Percentiles rank a stretch among this genome's conserved stretches.
Evolutionary conservation across 2,113 vertebrate genomes (phyloP).

Genomic region (Climacteris rufus): DNA sequence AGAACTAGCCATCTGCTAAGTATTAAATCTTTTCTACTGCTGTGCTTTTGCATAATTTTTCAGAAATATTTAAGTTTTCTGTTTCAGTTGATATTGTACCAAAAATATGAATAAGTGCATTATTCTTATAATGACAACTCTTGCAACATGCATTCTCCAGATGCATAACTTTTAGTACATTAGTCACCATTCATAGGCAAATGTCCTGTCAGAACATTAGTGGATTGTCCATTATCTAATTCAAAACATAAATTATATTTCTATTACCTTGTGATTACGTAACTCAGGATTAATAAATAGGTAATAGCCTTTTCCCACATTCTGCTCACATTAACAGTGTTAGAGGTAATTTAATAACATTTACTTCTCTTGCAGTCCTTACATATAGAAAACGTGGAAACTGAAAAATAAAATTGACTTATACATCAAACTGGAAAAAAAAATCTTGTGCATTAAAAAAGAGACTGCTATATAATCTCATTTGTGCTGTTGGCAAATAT

Average conservation of each 20-base stretch:
- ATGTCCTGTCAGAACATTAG: neutral
- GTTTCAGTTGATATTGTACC: conserved; percentile 22
- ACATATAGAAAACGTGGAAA: conserved; percentile 36
- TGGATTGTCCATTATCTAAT: neutral
- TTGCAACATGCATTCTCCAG: neutral
- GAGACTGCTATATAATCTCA: conserved; percentile 11
- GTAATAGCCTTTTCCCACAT: neutral
- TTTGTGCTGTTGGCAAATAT: conserved; percentile 39
- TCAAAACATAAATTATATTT: neutral
- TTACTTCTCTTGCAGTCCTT: neutral
- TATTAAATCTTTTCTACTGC: conserved; percentile 18
- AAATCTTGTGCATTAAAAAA: neutral
- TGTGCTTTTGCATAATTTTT: neutral
- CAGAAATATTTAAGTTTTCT: conserved; percentile 10
- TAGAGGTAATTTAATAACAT: neutral
- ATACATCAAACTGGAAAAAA: neutral
- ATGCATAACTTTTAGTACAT: neutral
- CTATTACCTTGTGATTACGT: neutral
- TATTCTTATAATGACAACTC: neutral
- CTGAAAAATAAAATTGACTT: conserved; percentile 17
- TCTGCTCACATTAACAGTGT: neutral
- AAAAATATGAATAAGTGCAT: neutral
- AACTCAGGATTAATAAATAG: neutral
- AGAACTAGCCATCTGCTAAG: conserved; percentile 60
- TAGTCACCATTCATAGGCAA: neutral